phyloP scores from a whole-genome alignment of 92 coral and sea anemone species.

The Phymanthus crucifer region DNA sequence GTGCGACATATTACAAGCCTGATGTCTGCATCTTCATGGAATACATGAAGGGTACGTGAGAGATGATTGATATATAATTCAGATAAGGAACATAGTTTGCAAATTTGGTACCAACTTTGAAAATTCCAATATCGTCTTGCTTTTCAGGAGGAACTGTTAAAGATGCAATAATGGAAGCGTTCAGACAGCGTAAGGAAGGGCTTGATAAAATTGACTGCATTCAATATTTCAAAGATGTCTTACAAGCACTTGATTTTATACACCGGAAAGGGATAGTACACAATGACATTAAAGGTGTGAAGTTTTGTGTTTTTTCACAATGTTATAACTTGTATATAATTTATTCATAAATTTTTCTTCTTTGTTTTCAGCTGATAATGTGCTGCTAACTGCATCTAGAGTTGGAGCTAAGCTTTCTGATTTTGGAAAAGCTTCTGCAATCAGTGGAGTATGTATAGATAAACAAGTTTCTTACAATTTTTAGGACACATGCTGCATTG shows the following conservation, averaged over 20 bases:
- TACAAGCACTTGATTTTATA: constrained; percentile 51
- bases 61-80: too few relatives aligned
- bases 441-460: not conserved
- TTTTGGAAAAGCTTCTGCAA: constrained; percentile 48
- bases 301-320: not conserved
- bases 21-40: constrained; percentile 59
- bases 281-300: constrained; percentile 58
- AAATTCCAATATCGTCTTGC: not conserved
- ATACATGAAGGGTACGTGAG: constrained; percentile 40
- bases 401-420: constrained; percentile 40
- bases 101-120: too few relatives aligned
- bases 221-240: constrained; percentile 33
- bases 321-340: not conserved
- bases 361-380: constrained; percentile 33
- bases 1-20: constrained; percentile 40
- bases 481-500: too few relatives aligned
- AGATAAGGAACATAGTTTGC: not conserved
- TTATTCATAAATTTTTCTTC: not conserved
- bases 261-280: constrained; percentile 65
- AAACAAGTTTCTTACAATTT: not conserved
- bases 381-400: constrained; percentile 9
- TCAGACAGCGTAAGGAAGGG: not conserved
- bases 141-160: constrained; percentile 41
- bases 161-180: constrained; percentile 27
- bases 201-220: not conserved